Evolutionary conservation across 2,888 invertebrate species (phyloP), one percentile per base, ranked within the genome.

Genomic region (Gisinianus flammeolus): DNA sequence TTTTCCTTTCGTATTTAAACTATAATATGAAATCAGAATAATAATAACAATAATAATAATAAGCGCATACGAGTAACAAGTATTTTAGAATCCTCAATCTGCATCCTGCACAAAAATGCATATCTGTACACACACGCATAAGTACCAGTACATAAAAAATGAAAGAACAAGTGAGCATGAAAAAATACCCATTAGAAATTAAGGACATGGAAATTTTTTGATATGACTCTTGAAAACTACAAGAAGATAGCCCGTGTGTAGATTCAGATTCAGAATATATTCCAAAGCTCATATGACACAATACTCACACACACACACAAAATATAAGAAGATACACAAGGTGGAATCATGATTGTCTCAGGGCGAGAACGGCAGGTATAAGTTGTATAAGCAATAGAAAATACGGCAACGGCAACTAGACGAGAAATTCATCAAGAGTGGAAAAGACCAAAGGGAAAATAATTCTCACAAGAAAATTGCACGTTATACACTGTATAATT

Each of bases 401-500:
- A 12, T 44, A 19, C 44, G 12, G 6, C 44, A 44, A 6, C 44
- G 19, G 44, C 44, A 44, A 44, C 44, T 44, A 44, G 44, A n/a
- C n/a, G 44, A 19, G 19, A 6, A 44, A 44, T 44, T 44, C 44
- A 44, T 44, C 24, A 58, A 58, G 58, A 58, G 24, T 22, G 58
- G 22, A 62, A 62, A 26, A 26, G 2, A 28, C 12, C 12, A 62
- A 28, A 62, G 62, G 62, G 28, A 28, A 62, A 26, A 62, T 22
- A 26, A 62, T 62, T 44, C 44, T 44, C 44, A n/a, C n/a, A 44
- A 44, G 44, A 68, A 68, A 68, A 68, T 68, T 68, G 68, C 35
- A 68, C 35, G 67, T 68, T 68, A 33, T 22, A 68, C 22, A 68
- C 35, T 33, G 19, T 68, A 16, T 68, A 68, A 68, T 68, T 68